phyloP scores from a whole-genome alignment of 2,888 invertebrate genomes.

The Eilema griseolum region DNA sequence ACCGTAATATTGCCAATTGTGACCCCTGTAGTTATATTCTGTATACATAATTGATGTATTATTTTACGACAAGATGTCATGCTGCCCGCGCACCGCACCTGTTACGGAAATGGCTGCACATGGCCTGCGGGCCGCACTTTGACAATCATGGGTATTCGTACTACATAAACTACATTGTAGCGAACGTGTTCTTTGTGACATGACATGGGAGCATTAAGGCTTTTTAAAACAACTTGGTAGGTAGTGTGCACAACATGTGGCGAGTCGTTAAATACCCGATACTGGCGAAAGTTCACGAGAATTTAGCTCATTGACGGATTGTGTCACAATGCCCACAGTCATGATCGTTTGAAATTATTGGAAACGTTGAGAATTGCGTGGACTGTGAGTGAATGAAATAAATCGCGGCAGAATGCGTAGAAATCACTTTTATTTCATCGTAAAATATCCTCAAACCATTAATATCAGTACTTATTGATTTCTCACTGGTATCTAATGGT shows the following conservation, averaged over 20 bases:
- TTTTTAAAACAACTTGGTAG: neutral
- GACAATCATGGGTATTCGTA: neutral
- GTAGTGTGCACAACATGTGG: neutral
- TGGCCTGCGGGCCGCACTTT: neutral
- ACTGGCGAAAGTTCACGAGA: neutral
- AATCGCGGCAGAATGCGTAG: too few species aligned
- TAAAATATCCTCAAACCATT: neutral
- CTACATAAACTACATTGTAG: neutral
- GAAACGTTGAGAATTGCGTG: neutral
- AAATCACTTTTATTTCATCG: neutral
- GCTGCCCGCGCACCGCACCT: neutral
- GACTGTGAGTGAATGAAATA: neutral
- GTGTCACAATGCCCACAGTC: neutral
- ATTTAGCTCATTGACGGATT: too few species aligned
- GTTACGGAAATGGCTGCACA: neutral
- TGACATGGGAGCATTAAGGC: neutral
- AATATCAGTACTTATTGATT: neutral
- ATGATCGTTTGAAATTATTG: neutral
- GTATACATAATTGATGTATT: neutral
- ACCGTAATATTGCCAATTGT: neutral
- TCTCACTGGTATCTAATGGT: neutral
- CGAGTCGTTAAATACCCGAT: neutral
- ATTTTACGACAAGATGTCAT: neutral
- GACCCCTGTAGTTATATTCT: constrained; percentile 4
- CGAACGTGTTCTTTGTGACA: neutral